These are phyloP conservation scores for Polylopha cassiicola DNA, from an alignment of 2,888 invertebrate genomes.

Conservation along the genomic window DNA sequence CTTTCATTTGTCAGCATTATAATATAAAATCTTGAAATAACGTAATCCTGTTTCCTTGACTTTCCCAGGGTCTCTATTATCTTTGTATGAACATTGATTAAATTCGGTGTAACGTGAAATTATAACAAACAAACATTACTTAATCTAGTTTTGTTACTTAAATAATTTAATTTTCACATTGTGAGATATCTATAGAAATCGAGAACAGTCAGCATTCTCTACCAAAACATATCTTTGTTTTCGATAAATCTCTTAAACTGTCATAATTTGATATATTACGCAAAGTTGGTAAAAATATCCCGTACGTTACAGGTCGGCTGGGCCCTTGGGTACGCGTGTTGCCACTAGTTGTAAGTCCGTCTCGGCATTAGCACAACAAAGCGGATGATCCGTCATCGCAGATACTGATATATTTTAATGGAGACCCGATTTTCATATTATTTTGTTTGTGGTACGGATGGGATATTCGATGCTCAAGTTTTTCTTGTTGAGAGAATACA, in stretches of 20 bases:
- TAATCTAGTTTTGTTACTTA: too few relatives aligned
- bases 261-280: slow-evolving; percentile 13
- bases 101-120: too few relatives aligned
- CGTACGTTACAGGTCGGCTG: neutral
- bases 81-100: too few relatives aligned
- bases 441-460: slow-evolving; percentile 24
- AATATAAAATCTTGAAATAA: too few relatives aligned
- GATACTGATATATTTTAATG: slow-evolving; percentile 77
- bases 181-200: too few relatives aligned
- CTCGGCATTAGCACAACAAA: slow-evolving; percentile 70
- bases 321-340: neutral
- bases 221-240: neutral
- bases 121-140: too few relatives aligned
- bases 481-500: neutral
- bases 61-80: too few relatives aligned
- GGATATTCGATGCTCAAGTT: slow-evolving; percentile 3
- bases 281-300: slow-evolving; percentile 6
- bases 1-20: too few relatives aligned
- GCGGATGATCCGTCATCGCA: slow-evolving; percentile 72
- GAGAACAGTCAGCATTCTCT: too few relatives aligned
- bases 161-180: too few relatives aligned
- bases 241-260: neutral
- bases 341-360: slow-evolving; percentile 29
- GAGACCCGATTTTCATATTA: slow-evolving; percentile 64
- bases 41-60: too few relatives aligned